Evolutionary conservation across 2,797 vertebrate species (phyloP).

Genomic region (Xenopus petersii): DNA sequence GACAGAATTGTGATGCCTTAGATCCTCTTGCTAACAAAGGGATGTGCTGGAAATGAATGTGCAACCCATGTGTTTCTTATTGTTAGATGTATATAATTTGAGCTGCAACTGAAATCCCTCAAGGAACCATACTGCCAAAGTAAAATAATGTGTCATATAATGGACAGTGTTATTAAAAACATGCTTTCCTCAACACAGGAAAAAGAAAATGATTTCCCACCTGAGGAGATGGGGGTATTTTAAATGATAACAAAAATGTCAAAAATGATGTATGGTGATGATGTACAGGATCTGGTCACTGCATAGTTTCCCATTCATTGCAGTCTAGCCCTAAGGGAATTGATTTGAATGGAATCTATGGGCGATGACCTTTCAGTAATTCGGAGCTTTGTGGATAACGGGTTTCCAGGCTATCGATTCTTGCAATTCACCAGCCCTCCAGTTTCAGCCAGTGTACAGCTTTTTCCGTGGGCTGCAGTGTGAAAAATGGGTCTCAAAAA

Average conservation of each 20-base stretch:
- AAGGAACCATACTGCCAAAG: background rate
- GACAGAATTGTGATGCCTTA: background rate
- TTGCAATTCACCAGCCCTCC: too few species aligned
- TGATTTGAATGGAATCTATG: background rate
- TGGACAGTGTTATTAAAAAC: background rate
- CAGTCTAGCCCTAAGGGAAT: background rate
- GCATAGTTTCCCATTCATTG: background rate
- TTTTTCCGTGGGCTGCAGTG: too few species aligned
- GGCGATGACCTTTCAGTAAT: background rate
- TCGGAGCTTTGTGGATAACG: background rate
- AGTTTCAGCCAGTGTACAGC: too few species aligned
- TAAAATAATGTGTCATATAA: conserved; percentile 1
- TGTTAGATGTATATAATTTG: background rate
- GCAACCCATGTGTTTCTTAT: background rate
- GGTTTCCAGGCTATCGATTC: too few species aligned
- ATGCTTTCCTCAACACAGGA: background rate
- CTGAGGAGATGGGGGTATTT: background rate
- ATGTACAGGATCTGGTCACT: background rate
- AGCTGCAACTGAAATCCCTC: background rate
- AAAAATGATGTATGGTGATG: background rate
- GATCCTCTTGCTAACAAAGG: background rate
- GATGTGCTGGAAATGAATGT: background rate
- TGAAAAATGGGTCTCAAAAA: too few species aligned
- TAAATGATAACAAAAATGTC: background rate
- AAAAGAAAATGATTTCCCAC: background rate